Evolutionary conservation across 2,888 invertebrate genomes (phyloP).

Genomic region (Temnothorax unifasciatus): DNA sequence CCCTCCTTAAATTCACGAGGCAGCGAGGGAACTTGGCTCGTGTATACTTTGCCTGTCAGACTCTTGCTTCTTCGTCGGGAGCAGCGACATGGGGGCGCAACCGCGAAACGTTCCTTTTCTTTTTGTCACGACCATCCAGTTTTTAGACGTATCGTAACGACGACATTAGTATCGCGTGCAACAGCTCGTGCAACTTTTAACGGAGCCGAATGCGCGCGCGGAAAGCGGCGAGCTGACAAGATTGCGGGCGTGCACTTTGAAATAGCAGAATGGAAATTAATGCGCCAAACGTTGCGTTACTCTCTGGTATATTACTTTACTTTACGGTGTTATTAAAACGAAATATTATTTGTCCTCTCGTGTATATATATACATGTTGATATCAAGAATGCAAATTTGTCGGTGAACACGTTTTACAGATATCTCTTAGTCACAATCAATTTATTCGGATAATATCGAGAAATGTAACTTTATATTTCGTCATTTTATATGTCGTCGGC

Average conservation of each 20-base stretch:
- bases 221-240: slow-evolving; percentile 47
- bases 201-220: slow-evolving; percentile 39
- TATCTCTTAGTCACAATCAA: background rate
- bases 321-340: slow-evolving; percentile 1
- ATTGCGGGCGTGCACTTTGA: slow-evolving; percentile 45
- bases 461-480: background rate
- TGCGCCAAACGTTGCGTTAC: slow-evolving; percentile 29
- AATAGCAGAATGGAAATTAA: slow-evolving; percentile 41
- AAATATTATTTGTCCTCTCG: slow-evolving; percentile 5
- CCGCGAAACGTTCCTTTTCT: slow-evolving; percentile 54
- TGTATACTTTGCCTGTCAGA: slow-evolving; percentile 38
- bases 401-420: slow-evolving; percentile 15
- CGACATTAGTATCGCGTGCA: slow-evolving; percentile 79
- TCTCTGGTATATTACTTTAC: slow-evolving; percentile 8
- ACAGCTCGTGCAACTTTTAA: slow-evolving; percentile 65
- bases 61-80: slow-evolving; percentile 22
- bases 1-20: slow-evolving; percentile 44
- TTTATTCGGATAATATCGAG: background rate
- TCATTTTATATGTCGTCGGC: background rate
- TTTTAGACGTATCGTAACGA: slow-evolving; percentile 74
- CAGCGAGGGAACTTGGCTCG: slow-evolving; percentile 27
- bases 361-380: background rate
- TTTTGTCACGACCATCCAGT: slow-evolving; percentile 55
- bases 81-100: background rate
- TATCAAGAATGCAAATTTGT: background rate